A percentile compares a stretch with the other conserved stretches of the same genome.
phyloP scores from a whole-genome alignment of 2,113 vertebrate species.

The Dendrocopos noguchii region DNA sequence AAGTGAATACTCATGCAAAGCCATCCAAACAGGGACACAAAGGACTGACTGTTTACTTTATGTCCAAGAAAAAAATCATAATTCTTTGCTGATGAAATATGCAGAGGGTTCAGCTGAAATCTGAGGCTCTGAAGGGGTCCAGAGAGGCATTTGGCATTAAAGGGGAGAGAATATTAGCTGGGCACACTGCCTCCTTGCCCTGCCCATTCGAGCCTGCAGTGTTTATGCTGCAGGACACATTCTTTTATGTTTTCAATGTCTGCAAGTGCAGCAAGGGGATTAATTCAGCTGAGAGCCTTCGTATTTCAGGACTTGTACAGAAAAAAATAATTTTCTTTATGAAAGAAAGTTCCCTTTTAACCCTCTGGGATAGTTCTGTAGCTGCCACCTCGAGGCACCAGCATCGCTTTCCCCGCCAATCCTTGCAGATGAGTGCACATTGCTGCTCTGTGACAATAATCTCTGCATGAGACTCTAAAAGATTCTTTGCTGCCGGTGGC shows the following conservation, averaged over 20 bases:
- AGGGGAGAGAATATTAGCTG: neutral
- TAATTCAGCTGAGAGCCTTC: slow-evolving; percentile 6
- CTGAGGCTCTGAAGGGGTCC: slow-evolving; percentile 1
- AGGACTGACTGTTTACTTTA: slow-evolving; percentile 35
- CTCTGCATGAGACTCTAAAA: neutral
- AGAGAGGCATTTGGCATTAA: neutral
- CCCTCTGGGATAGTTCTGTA: neutral
- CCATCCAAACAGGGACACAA: slow-evolving; percentile 1
- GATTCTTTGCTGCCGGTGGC: neutral
- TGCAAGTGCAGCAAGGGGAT: slow-evolving; percentile 6
- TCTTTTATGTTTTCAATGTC: neutral
- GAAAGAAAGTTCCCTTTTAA: neutral
- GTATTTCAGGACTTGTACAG: neutral
- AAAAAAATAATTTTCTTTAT: slow-evolving; percentile 24
- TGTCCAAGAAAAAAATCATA: slow-evolving; percentile 47
- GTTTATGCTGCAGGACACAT: slow-evolving; percentile 45
- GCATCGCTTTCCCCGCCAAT: neutral
- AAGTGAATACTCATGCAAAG: neutral
- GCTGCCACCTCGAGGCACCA: neutral
- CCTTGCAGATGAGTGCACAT: neutral
- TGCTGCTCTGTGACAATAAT: neutral
- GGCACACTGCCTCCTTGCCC: neutral
- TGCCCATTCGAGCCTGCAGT: neutral
- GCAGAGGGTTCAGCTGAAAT: slow-evolving; percentile 48
- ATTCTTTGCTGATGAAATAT: slow-evolving; percentile 40